Evolutionary conservation across 2,797 vertebrate species (phyloP), one percentile per base, ranked within the genome.

Genomic region (Microctenopoma stevenorrisi): DNA sequence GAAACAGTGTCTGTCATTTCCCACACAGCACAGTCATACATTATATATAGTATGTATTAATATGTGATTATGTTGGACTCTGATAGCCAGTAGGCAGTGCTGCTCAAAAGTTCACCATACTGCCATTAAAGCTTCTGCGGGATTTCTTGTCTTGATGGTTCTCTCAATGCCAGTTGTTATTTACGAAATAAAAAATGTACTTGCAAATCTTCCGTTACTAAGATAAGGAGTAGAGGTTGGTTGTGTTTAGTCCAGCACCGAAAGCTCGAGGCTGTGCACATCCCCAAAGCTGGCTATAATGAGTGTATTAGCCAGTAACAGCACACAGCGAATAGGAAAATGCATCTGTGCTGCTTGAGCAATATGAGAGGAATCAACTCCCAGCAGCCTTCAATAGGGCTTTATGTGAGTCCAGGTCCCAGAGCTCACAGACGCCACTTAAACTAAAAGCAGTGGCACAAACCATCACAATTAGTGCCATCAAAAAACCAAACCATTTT

Each of bases 231-330:
- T 38, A 44, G 44, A 80, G 69, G 18, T 18, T 18, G 65, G 68
- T 58, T 68, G 69, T 56, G 83, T 79, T 64, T 82, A 82, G 76
- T 72, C 81, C 74, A 64, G 82, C 72, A 54, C 65, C 78, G 78
- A 88, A 89, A 89, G 76, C 82, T 81, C 80, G 88, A 81, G 67
- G 83, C 74, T 85, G 73, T 77, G 68, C 76, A 84, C 85, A 82
- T 76, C 87, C 74, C 64, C 75, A 86, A 82, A 88, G 86, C 82
- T 64, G 68, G 83, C 87, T 86, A 78, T 89, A 90, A 91, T 91
- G 87, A 90, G 69, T 81, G 77, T 88, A 89, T 91, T 89, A 85
- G 84, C 78, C 83, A 85, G 85, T 86, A 84, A 81, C 56, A 62
- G 77, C 79, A 83, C 80, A 70, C 40, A 46, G 84, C 88, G 83